phyloP scores from a whole-genome alignment of 2,888 invertebrate species.

The Cantharis rufa region DNA sequence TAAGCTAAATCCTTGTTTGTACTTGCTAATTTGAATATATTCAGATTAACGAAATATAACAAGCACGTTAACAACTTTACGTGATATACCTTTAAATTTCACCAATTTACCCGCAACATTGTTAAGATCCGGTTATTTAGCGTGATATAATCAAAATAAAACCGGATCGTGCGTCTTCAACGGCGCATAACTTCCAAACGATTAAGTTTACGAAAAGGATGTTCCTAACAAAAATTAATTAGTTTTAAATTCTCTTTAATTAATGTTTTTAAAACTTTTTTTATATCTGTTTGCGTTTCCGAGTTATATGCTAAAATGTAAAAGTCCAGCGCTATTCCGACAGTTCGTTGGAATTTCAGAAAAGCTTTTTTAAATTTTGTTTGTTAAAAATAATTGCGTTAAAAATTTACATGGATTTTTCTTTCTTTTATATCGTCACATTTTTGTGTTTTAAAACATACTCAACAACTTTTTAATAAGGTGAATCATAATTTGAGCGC shows the following conservation, averaged over 20 bases:
- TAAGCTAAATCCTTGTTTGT: conserved; percentile 22
- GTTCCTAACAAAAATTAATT: neutral
- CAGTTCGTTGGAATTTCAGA: too few relatives aligned
- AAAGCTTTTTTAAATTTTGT: neutral
- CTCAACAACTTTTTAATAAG: neutral
- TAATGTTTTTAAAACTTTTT: neutral
- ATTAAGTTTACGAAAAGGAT: neutral
- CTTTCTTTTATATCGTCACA: neutral
- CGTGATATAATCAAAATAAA: neutral
- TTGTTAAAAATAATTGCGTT: neutral
- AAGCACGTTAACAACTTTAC: conserved; percentile 4
- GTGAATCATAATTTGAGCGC: neutral
- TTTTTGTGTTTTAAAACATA: neutral
- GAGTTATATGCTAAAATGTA: neutral
- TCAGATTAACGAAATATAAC: conserved; percentile 13
- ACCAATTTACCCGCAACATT: neutral
- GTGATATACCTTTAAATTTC: neutral
- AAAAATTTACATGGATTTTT: neutral
- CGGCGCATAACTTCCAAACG: neutral
- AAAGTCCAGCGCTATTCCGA: neutral
- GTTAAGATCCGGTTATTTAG: neutral
- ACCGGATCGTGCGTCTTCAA: neutral
- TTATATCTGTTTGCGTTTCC: neutral
- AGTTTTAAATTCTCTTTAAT: neutral
- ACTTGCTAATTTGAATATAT: conserved; percentile 19